phyloP scores from a whole-genome alignment of 2,113 vertebrate genomes.

The Leptocoma aspasia region DNA sequence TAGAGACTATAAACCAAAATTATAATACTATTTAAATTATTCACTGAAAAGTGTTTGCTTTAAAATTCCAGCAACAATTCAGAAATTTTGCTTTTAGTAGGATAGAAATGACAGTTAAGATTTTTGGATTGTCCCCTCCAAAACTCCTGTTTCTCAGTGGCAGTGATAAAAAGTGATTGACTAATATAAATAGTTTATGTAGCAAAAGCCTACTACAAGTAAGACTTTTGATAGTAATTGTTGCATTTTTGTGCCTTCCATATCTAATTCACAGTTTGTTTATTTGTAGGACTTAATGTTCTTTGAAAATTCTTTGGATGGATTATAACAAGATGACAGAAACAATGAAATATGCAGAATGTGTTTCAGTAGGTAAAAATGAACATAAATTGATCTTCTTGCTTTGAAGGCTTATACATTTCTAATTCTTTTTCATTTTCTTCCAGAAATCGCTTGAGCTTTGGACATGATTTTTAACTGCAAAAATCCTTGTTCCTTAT shows the following conservation, averaged over 20 bases:
- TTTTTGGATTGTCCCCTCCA: neutral
- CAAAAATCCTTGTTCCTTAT: constrained; percentile 28
- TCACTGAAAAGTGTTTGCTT: neutral
- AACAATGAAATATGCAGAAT: constrained; percentile 71
- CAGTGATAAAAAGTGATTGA: neutral
- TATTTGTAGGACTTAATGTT: constrained; percentile 81
- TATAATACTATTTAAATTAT: neutral
- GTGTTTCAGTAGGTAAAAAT: constrained; percentile 73
- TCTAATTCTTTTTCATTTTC: constrained; percentile 79
- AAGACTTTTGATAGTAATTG: constrained; percentile 46
- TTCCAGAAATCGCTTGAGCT: constrained; percentile 70
- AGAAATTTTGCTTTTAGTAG: neutral
- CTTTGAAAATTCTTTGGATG: constrained; percentile 79
- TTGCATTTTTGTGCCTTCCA: constrained; percentile 51
- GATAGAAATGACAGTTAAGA: neutral
- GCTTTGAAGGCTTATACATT: constrained; percentile 70
- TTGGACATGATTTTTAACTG: constrained; percentile 65
- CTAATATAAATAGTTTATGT: constrained; percentile 19
- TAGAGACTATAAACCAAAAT: neutral
- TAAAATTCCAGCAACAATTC: neutral
- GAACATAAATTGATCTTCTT: constrained; percentile 67
- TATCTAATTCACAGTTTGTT: constrained; percentile 58
- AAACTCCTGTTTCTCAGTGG: neutral
- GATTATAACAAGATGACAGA: constrained; percentile 71
- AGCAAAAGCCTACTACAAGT: constrained; percentile 28